Evolutionary conservation across 2,797 vertebrate genomes (phyloP), one percentile per base, ranked within the genome.

Genomic region (Sardinella longiceps): DNA sequence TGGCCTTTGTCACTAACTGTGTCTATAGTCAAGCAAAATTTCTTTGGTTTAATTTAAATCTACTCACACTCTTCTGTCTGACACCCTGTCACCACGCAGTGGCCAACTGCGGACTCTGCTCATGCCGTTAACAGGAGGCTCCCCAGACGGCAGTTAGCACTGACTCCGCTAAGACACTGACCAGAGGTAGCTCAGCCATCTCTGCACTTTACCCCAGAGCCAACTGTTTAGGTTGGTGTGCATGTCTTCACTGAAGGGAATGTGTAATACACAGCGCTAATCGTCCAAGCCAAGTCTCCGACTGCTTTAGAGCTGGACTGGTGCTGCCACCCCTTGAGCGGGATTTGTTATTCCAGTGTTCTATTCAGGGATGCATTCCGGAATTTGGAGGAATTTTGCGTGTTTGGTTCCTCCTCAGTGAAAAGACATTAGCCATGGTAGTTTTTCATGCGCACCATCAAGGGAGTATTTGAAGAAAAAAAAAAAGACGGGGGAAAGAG

Each of bases 381-480:
- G 70, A 77, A 77, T 77, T 39, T 43, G 33, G 70, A 77, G 70
- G 33, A 43, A 77, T 77, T 33, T 33, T 15, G 20, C 37, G 66
- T 77, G 33, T 43, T 77, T 77, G 70, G 70, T 77, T 77, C 70
- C 70, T 77, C 18, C 37, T 77, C 70, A 77, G 70, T 43, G 70
- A 43, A 77, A 23, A 77, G 37, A 43, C 70, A 77, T 43, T 39
- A 77, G 37, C 70, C 70, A 23, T 77, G 70, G 70, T 18, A 39
- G 70, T 74, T 6, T 74, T 74, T 74, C 66, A 74, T 74, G 66
- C 2, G 18, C 20, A 23, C 33, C 33, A 23, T 77, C 70, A 77
- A 37, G 6, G 6, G n/a, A 7, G 23, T 20, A 20, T 53, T 20
- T 53, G 1, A 20, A 6, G 1, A 53, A 53, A 10, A 30, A 30